Conservation (phyloP, 1,140 invertebrate species). For the Myzus persicae region DNA sequence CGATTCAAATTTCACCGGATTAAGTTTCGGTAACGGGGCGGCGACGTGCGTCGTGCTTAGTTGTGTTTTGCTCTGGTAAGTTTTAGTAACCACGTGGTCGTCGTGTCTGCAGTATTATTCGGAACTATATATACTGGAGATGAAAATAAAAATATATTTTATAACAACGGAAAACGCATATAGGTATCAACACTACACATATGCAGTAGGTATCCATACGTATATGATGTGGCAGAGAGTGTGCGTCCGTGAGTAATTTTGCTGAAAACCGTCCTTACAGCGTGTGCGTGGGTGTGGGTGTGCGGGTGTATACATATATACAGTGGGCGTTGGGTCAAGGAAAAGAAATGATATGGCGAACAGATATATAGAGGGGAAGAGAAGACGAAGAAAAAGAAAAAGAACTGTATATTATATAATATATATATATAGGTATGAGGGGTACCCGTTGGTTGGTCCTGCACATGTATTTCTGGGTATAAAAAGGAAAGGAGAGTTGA, state of each 20-base stretch:
- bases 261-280: not conserved
- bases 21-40: no score
- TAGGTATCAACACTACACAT: not conserved
- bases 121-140: not conserved
- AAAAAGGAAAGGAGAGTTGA: conserved; percentile 53
- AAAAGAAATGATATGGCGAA: conserved; percentile 54
- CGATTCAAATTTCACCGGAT: not conserved
- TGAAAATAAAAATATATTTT: conserved; percentile 12
- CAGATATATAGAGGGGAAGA: conserved; percentile 33
- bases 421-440: conserved; percentile 18
- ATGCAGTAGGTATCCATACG: not conserved
- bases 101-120: not conserved
- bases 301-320: not conserved
- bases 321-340: conserved; percentile 44
- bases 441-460: conserved; percentile 50
- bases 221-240: not conserved
- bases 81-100: not conserved
- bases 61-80: not conserved
- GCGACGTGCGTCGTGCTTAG: no score
- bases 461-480: conserved; percentile 40
- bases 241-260: conserved; percentile 8
- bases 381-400: conserved; percentile 13
- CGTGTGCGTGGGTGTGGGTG: not conserved
- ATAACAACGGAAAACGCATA: not conserved
- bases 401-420: conserved; percentile 29